Conservation (phyloP, 1,140 invertebrate species). For the Trichoplusia ni region DNA sequence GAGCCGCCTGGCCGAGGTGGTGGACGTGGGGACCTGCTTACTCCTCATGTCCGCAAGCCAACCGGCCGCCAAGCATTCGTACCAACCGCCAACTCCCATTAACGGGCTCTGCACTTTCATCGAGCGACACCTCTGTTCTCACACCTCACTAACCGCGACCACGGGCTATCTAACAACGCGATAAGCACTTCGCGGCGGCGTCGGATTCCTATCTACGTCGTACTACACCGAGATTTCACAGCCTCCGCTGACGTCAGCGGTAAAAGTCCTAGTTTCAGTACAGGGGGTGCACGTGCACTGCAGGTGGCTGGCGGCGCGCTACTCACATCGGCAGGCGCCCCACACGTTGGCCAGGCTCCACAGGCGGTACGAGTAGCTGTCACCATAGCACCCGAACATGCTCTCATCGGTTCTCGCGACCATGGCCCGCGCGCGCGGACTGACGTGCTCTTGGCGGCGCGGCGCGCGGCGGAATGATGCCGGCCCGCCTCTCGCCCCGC, state of each 20-base stretch:
- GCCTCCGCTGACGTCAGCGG: constrained; percentile 59
- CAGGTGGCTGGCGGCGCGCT: constrained; percentile 47
- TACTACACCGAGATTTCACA: constrained; percentile 52
- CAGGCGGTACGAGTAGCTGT: constrained; percentile 86
- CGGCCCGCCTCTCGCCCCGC: constrained; percentile 54
- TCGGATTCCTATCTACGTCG: constrained; percentile 40
- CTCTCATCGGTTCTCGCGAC: constrained; percentile 84
- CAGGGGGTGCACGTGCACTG: constrained; percentile 33
- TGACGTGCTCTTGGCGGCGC: constrained; percentile 57
- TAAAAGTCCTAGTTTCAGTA: constrained; percentile 38
- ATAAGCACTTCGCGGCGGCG: constrained; percentile 40
- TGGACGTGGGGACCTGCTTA: constrained; percentile 80
- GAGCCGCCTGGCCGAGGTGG: constrained; percentile 79
- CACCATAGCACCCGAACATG: constrained; percentile 85
- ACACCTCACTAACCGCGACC: constrained; percentile 51
- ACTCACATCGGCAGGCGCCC: constrained; percentile 87
- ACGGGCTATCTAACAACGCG: constrained; percentile 28
- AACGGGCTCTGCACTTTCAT: constrained; percentile 77
- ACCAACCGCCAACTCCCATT: constrained; percentile 78
- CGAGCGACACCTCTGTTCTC: constrained; percentile 61
- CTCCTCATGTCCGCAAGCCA: constrained; percentile 79
- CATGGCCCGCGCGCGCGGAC: constrained; percentile 81
- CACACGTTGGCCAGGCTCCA: constrained; percentile 88
- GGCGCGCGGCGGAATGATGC: constrained; percentile 67
- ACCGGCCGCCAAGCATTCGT: constrained; percentile 73